Evolutionary conservation across 2,113 vertebrate species (phyloP).

Genomic region (zebrafish (Danio rerio)): GRCz12tu NC_133195.1:11275501-11276000

Average conservation of each 20-base stretch:
- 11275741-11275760: constrained; percentile 57
- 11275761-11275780: constrained; percentile 47
- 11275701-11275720: constrained; percentile 53
- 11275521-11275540: background rate
- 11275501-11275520: constrained; percentile 1
- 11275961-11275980: constrained; percentile 70
- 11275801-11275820: constrained; percentile 28
- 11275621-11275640: constrained; percentile 11
- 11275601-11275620: constrained; percentile 36
- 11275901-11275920: constrained; percentile 57
- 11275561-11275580: constrained; percentile 42
- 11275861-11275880: constrained; percentile 58
- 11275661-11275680: constrained; percentile 46
- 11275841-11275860: constrained; percentile 32
- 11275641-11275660: constrained; percentile 36
- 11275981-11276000: constrained; percentile 71
- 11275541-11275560: constrained; percentile 30
- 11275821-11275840: constrained; percentile 30
- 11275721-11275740: constrained; percentile 60
- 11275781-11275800: constrained; percentile 11
- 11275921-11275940: constrained; percentile 61
- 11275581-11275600: constrained; percentile 31
- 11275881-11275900: constrained; percentile 70
- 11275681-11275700: constrained; percentile 31
- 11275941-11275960: constrained; percentile 71